A percentile compares a stretch with the other conserved stretches of the same genome.
These are phyloP conservation scores for Melozone crissalis DNA, from an alignment of 2,113 vertebrate genomes.

Conservation along the genomic window DNA sequence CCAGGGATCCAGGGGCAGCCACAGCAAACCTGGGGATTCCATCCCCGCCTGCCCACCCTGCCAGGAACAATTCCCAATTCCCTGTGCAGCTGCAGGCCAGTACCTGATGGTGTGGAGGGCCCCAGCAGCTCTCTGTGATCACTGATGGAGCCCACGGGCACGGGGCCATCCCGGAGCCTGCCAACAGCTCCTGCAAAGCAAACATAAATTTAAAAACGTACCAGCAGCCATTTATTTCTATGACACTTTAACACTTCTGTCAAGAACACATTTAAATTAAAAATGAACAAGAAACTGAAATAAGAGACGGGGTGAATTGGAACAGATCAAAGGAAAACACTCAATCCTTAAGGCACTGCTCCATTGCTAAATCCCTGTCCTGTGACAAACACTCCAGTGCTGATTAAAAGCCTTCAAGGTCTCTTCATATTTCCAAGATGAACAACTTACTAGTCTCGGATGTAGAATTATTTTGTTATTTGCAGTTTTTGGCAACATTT, in stretches of 20 bases:
- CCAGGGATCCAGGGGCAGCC: too few species aligned
- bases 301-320: neutral
- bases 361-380: neutral
- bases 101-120: neutral
- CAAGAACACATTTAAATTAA: constrained; percentile 23
- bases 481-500: neutral
- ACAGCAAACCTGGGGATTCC: neutral
- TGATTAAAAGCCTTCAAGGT: neutral
- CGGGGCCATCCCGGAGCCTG: neutral
- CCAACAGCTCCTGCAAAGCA: neutral
- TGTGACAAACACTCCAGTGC: neutral
- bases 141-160: rapidly evolving
- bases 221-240: neutral
- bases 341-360: neutral
- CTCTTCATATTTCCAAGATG: neutral
- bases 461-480: neutral
- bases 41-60: neutral
- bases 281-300: neutral
- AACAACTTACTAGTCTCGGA: neutral
- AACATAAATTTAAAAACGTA: neutral
- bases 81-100: rapidly evolving
- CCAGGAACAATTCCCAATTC: rapidly evolving
- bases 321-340: neutral
- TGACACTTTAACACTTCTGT: constrained; percentile 32
- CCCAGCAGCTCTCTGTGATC: neutral